These are phyloP conservation scores for Trypoxylon attenuatum DNA, from an alignment of 2,888 invertebrate genomes.

Conservation along the genomic window DNA sequence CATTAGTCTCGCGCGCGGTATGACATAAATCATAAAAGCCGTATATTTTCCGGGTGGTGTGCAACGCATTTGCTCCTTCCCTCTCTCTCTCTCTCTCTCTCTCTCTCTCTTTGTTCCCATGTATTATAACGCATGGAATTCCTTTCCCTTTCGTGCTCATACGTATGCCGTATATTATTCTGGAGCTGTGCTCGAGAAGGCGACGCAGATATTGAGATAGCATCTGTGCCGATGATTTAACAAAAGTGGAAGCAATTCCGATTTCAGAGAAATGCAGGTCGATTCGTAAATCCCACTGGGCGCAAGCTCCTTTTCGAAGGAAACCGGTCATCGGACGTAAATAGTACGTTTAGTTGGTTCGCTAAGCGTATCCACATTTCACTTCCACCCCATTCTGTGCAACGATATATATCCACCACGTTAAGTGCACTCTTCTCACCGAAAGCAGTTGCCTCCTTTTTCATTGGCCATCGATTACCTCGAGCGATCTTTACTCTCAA, in stretches of 20 bases:
- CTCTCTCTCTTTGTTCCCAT: too few relatives aligned
- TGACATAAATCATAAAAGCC: too few relatives aligned
- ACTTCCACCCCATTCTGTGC: slow-evolving; percentile 46
- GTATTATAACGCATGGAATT: too few relatives aligned
- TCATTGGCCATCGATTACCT: slow-evolving; percentile 20
- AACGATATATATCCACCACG: slow-evolving; percentile 49
- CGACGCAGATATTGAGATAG: too few relatives aligned
- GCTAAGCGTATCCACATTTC: slow-evolving; percentile 48
- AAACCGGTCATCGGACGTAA: slow-evolving; percentile 40
- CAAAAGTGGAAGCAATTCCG: slow-evolving; percentile 13
- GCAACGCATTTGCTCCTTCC: too few relatives aligned
- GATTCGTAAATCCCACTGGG: slow-evolving; percentile 11
- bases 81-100: too few relatives aligned
- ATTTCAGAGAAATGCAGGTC: slow-evolving; percentile 21
- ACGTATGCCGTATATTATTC: too few relatives aligned
- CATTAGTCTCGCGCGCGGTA: too few relatives aligned
- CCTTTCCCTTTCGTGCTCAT: too few relatives aligned
- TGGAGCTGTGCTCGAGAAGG: too few relatives aligned
- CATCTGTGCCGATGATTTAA: too few relatives aligned
- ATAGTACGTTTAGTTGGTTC: slow-evolving; percentile 50
- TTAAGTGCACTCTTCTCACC: slow-evolving; percentile 54
- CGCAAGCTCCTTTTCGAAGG: slow-evolving; percentile 13
- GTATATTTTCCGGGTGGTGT: too few relatives aligned
- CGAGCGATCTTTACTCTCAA: slow-evolving; percentile 29
- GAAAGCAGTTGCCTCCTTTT: slow-evolving; percentile 8